Evolutionary conservation across 2,797 vertebrate genomes (phyloP).

Genomic region (Microctenopoma steveboyesi): DNA sequence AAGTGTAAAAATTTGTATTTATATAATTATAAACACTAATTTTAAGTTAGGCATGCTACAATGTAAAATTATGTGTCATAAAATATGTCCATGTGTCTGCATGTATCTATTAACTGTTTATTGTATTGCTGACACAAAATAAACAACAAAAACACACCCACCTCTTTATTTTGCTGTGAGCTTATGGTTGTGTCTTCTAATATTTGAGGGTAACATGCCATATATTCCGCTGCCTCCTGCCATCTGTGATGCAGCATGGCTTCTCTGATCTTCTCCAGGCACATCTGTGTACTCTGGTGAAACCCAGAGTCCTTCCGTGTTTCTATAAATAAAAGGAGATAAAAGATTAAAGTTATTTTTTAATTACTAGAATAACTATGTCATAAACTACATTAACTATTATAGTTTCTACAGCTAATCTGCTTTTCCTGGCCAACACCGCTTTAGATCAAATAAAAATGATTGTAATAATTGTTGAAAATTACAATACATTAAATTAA

Average conservation of each 20-base stretch:
- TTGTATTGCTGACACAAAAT: neutral
- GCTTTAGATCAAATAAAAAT: neutral
- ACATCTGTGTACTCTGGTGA: conserved; percentile 76
- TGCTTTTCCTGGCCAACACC: neutral
- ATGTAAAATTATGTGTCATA: neutral
- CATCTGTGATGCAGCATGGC: conserved; percentile 89
- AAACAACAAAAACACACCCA: conserved; percentile 43
- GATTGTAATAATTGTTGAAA: no score
- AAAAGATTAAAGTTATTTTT: neutral
- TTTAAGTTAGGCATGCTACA: neutral
- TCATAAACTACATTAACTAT: neutral
- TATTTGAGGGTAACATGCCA: conserved; percentile 84
- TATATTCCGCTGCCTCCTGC: conserved; percentile 87
- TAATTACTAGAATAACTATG: neutral
- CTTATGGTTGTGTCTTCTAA: conserved; percentile 77
- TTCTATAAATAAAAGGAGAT: conserved; percentile 44
- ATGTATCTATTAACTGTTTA: neutral
- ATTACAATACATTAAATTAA: no score
- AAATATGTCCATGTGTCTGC: neutral
- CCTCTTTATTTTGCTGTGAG: conserved; percentile 76
- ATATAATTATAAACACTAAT: neutral
- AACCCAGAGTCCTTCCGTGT: conserved; percentile 72
- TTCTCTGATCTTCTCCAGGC: conserved; percentile 85
- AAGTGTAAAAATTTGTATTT: neutral
- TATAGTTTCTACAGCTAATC: neutral